Conservation (phyloP, 2,113 vertebrate genomes). For the Esox niger region DNA sequence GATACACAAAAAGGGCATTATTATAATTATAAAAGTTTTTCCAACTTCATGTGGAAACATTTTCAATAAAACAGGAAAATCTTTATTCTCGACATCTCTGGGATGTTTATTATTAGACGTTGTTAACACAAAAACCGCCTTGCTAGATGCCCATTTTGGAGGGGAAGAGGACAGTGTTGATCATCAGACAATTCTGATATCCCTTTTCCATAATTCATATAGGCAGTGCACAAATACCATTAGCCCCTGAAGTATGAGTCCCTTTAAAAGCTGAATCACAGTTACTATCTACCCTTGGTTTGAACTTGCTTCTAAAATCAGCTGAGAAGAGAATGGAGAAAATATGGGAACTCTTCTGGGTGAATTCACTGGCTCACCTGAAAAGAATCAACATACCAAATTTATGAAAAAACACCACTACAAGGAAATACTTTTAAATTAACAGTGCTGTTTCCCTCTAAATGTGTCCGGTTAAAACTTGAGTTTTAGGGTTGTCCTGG, state of each 20-base stretch:
- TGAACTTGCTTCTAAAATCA: background rate
- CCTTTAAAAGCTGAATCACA: background rate
- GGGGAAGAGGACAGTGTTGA: background rate
- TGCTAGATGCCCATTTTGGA: background rate
- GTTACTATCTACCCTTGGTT: background rate
- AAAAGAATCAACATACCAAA: background rate
- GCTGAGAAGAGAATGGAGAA: background rate
- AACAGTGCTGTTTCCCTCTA: background rate
- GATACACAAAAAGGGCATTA: too few relatives aligned
- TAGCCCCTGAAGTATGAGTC: background rate
- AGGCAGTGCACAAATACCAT: slow-evolving; percentile 1
- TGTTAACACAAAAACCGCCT: too few relatives aligned
- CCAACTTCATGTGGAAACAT: too few relatives aligned
- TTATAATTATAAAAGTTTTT: too few relatives aligned
- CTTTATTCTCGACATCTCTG: too few relatives aligned
- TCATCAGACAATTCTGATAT: background rate
- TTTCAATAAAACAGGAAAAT: too few relatives aligned
- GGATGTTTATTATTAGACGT: too few relatives aligned
- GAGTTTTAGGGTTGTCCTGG: background rate
- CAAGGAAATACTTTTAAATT: slow-evolving; percentile 1
- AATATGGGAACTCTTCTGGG: background rate
- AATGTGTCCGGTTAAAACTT: background rate
- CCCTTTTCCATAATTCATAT: slow-evolving; percentile 13
- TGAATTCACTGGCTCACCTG: slow-evolving; percentile 1
- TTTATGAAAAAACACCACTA: slow-evolving; percentile 1